Conservation (phyloP, 2,797 vertebrate species). For the Microhierax caerulescens region DNA sequence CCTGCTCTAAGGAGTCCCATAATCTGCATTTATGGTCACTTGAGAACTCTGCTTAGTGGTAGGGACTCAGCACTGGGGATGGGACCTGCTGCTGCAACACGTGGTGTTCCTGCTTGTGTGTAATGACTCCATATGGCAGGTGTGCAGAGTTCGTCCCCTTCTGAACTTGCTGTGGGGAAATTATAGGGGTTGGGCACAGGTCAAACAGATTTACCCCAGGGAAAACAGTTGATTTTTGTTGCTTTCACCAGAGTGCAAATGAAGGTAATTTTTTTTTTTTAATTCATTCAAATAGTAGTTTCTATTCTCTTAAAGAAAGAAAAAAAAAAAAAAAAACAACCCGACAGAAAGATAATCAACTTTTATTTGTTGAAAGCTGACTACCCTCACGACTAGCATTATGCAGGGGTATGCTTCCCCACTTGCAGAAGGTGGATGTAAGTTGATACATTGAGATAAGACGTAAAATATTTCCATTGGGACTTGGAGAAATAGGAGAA, state of each 20-base stretch:
- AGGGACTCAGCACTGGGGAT: not conserved
- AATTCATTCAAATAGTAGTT: not conserved
- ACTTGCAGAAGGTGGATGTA: not conserved
- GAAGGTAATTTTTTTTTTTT: not conserved
- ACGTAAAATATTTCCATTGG: not conserved
- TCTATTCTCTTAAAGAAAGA: not conserved
- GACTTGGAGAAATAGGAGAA: not conserved
- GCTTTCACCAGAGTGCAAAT: not conserved
- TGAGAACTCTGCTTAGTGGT: accelerated
- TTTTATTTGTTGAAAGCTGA: not conserved
- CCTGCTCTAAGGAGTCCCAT: not conserved
- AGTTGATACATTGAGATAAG: not conserved
- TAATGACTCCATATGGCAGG: not conserved
- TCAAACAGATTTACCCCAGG: not conserved
- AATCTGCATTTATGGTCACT: not conserved
- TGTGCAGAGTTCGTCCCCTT: not conserved
- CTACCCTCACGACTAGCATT: not conserved
- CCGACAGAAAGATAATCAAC: not conserved
- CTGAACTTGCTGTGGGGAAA: not conserved
- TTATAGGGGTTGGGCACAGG: not conserved
- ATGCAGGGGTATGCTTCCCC: not conserved
- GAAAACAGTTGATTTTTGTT: not conserved
- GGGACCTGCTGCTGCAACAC: not conserved
- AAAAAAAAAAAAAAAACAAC: no score
- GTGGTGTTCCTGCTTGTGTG: not conserved